A percentile compares a stretch with the other conserved stretches of the same genome.
Evolutionary conservation across 2,797 vertebrate genomes (phyloP).

Genomic region (Babyrousa celebensis): DNA sequence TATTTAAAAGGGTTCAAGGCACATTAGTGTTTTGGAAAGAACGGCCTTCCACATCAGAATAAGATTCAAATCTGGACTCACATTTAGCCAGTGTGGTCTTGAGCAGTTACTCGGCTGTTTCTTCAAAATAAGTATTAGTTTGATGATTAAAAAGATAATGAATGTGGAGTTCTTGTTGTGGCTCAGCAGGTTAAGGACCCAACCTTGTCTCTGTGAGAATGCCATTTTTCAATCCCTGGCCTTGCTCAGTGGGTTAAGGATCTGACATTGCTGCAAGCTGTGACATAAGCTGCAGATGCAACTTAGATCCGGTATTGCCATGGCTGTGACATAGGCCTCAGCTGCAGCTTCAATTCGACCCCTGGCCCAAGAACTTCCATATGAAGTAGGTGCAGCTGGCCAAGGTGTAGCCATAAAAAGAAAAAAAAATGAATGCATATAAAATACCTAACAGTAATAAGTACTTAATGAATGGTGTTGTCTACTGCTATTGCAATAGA

Average conservation of each 20-base stretch:
- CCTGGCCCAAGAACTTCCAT: too few species aligned
- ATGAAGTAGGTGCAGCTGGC: too few species aligned
- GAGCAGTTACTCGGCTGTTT: slow-evolving; percentile 54
- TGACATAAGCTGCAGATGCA: too few species aligned
- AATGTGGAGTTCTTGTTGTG: neutral
- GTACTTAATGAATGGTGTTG: slow-evolving; percentile 45
- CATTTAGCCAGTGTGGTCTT: slow-evolving; percentile 52
- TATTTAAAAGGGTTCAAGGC: slow-evolving; percentile 57
- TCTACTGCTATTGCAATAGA: neutral
- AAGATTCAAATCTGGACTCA: slow-evolving; percentile 51
- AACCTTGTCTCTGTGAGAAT: too few species aligned
- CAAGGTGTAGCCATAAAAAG: too few species aligned
- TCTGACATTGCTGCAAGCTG: too few species aligned
- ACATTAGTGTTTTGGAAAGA: slow-evolving; percentile 64
- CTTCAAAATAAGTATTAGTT: slow-evolving; percentile 60
- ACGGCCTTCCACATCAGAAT: neutral
- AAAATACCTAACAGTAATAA: slow-evolving; percentile 8
- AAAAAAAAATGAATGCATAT: slow-evolving; percentile 42
- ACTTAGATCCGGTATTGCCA: too few species aligned
- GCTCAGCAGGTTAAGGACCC: too few species aligned
- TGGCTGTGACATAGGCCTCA: too few species aligned
- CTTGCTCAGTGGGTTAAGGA: too few species aligned
- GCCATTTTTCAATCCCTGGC: too few species aligned
- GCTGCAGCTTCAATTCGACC: too few species aligned
- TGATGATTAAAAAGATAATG: slow-evolving; percentile 65